phyloP scores from a whole-genome alignment of 2,113 vertebrate genomes.

The Anarrhichthys ocellatus region DNA sequence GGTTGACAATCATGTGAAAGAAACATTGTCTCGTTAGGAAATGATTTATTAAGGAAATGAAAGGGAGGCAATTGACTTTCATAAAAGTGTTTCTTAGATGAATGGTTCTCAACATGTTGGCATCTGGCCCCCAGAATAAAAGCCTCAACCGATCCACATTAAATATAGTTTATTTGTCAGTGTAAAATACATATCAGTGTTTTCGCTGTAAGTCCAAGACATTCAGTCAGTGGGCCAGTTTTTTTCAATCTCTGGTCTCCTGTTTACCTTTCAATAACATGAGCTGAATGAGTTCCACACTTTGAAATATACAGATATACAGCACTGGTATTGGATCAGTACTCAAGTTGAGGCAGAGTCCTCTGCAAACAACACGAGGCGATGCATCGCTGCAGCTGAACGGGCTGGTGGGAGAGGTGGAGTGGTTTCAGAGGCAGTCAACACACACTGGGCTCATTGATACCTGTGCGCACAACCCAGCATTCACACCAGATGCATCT shows the following conservation, averaged over 20 bases:
- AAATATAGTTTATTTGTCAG: not conserved
- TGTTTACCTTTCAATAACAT: not conserved
- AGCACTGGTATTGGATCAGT: not conserved
- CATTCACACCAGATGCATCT: conserved; percentile 27
- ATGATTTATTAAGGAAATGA: not conserved
- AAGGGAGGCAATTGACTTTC: not conserved
- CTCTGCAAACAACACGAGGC: conserved; percentile 2
- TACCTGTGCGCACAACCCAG: conserved; percentile 18
- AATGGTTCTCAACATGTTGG: not conserved
- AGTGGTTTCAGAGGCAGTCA: not conserved
- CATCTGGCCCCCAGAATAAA: not conserved
- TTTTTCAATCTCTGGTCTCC: not conserved
- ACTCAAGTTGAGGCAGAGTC: not conserved
- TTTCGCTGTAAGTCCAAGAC: not conserved
- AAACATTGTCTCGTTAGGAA: not conserved
- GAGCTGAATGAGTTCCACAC: not conserved
- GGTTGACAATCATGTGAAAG: not conserved
- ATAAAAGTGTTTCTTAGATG: not conserved
- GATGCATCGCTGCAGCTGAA: not conserved
- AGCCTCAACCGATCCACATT: not conserved
- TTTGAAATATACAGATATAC: not conserved
- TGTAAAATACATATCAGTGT: not conserved
- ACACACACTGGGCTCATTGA: conserved; percentile 60
- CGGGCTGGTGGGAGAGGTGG: conserved; percentile 18
- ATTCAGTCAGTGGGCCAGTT: too few relatives aligned